Base-by-base conservation (phyloP, 2,113 vertebrate genomes). In the Carassius carassius region DNA sequence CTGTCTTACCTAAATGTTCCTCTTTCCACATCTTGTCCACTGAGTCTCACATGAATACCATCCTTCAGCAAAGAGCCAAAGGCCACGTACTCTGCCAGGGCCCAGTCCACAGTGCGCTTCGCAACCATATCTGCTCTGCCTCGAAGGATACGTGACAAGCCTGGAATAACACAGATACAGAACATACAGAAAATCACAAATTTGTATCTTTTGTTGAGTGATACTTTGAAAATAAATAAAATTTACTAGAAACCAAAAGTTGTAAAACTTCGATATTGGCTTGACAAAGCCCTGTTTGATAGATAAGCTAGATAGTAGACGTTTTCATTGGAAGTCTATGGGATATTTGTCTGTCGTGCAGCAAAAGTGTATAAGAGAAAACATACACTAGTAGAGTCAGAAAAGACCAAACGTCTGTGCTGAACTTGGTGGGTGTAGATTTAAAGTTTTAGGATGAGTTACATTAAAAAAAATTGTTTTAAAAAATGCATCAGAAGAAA, bases 51-150 rank as follows among this genome's bases (percentile, higher is more conserved):
- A 60, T 97, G 96, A 88, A 96, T 96, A 75, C 96, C 96, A 44
- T 97, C 97, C 78, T 95, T 97, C 54, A 97, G 94, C n/a, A 98
- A 94, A 12, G 97, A 98, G 67, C 96, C 96, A 0, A 98, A 97
- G 0, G 96, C 96, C 96, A 97, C 96, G 91, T 97, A 98, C 88
- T 98, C 97, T 0, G 95, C 96, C 62, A 98, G 92, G 5, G 97
- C 97, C 97, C 97, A 98, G 91, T 98, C 96, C 83, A 97, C 94
- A 0, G 94, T 95, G 6, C 95, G 92, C 77, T 94, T 96, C 86
- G 94, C 95, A 80, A 97, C 95, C 92, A 97, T 90, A 88, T 96
- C 94, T 1, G 93, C 95, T 0, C 95, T 92, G 0, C 95, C 95
- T n/a, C 96, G 96, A 84, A 98, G 92, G 83, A 97, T 97, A 6